Percentiles rank a stretch among this genome's conserved stretches.
These are phyloP conservation scores for Callipepla squamata DNA, from an alignment of 2,113 vertebrate species.

Conservation along the genomic window DNA sequence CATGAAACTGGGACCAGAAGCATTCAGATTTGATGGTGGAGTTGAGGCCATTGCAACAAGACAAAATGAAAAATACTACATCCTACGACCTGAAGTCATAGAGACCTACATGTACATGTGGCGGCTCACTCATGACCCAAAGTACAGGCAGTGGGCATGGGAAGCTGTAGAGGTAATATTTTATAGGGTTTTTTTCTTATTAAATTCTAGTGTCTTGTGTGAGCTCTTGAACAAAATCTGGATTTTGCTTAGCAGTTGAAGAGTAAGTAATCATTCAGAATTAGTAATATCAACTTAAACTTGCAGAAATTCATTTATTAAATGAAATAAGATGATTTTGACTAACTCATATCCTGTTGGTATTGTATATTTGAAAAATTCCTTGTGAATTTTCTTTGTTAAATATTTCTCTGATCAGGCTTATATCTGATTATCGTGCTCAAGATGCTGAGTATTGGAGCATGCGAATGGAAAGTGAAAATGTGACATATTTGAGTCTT, in stretches of 20 bases:
- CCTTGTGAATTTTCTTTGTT: neutral
- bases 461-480: neutral
- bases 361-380: neutral
- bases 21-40: slow-evolving; percentile 95
- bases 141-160: slow-evolving; percentile 98
- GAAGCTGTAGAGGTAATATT: slow-evolving; percentile 92
- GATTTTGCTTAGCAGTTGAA: neutral
- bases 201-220: neutral
- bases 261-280: neutral
- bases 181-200: neutral
- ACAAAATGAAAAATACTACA: slow-evolving; percentile 98
- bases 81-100: slow-evolving; percentile 94
- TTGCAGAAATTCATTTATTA: neutral
- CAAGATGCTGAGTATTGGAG: neutral
- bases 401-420: neutral
- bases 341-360: neutral
- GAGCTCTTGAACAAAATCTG: neutral
- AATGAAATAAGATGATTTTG: neutral
- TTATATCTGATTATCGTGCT: neutral
- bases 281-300: neutral
- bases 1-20: slow-evolving; percentile 95
- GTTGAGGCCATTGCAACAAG: slow-evolving; percentile 98
- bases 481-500: neutral
- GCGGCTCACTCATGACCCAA: slow-evolving; percentile 96
- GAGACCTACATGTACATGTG: slow-evolving; percentile 99